Evolutionary conservation across 2,113 vertebrate genomes (phyloP), one percentile per base, ranked within the genome.

Genomic region (Pteropus alecto): DNA sequence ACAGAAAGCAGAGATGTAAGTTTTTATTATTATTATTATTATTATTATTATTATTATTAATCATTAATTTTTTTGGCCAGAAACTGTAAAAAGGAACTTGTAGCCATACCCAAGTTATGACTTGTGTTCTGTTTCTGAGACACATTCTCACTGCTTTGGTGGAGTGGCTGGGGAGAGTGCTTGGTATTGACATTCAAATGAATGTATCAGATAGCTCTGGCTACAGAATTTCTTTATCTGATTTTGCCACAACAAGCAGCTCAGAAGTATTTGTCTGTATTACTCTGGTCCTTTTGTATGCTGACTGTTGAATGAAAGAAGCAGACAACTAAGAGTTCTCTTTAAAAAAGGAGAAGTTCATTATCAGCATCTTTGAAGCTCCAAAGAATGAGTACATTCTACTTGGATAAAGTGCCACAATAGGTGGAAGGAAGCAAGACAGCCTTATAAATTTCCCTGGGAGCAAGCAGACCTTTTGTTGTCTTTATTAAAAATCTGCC

Each of bases 161-260:
- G 81, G 81, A 85, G 92, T 92, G 79, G 51, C 38, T 94, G 54
- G 6, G 95, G n/a, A 93, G 54, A 18, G 26, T 95, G 83, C 24
- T 90, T 84, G 71, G 93, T 83, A 93, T 67, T 98, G 93, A 96
- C 93, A 96, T 93, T 95, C 90, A 98, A 96, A 96, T 96, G 95
- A 96, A 94, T 9, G 2, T 51, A 87, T 96, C 89, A 94, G 8
- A 60, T 89, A 87, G 89, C 85, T 95, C 88, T 78, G 88, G 77
- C 77, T 95, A 56, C 65, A 60, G 82, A 81, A 76, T 97, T 96
- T 95, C 88, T 97, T 71, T 95, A 85, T 94, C 87, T 96, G 92
- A 61, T 97, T 30, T 76, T 94, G 87, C 91, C 93, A 86, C 91
- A 96, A 96, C 89, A 94, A 84, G 61, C 61, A 95, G 78, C 93